A percentile compares a stretch with the other conserved stretches of the same genome.
These are phyloP conservation scores for Acanthopagrus latus DNA, from an alignment of 2,797 vertebrate genomes.

Conservation along the genomic window DNA sequence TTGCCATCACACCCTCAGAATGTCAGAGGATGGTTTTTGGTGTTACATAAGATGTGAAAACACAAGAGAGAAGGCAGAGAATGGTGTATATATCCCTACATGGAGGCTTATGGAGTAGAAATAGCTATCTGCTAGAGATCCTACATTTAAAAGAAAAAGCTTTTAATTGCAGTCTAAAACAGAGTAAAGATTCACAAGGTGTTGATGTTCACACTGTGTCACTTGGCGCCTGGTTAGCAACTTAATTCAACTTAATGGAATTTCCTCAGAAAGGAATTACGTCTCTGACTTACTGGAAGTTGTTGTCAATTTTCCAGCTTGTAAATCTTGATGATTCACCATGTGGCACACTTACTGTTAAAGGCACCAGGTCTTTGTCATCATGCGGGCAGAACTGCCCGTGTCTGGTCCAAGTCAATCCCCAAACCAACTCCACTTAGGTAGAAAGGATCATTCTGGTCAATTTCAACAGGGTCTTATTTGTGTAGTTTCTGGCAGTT, in stretches of 20 bases:
- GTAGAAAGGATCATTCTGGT: not conserved
- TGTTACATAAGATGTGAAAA: slow-evolving; percentile 17
- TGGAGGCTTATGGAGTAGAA: not conserved
- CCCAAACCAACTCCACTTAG: not conserved
- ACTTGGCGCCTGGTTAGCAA: slow-evolving; percentile 35
- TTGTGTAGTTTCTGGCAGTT: not conserved
- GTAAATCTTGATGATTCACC: slow-evolving; percentile 47
- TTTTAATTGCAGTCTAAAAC: slow-evolving; percentile 1
- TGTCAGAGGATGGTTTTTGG: slow-evolving; percentile 29
- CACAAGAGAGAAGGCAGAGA: not conserved
- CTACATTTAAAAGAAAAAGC: not conserved
- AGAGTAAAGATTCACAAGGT: not conserved
- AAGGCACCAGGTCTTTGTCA: not conserved
- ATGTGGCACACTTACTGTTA: slow-evolving; percentile 26
- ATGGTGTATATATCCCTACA: not conserved
- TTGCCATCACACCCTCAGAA: slow-evolving; percentile 30
- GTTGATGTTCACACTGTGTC: slow-evolving; percentile 4
- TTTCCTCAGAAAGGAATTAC: slow-evolving; percentile 47
- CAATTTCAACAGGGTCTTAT: not conserved
- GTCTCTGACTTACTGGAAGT: slow-evolving; percentile 45
- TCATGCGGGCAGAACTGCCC: not conserved
- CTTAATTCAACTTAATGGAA: slow-evolving; percentile 43
- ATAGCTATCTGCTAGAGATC: not conserved
- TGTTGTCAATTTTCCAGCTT: slow-evolving; percentile 49
- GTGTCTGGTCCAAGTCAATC: not conserved